Percentiles rank a stretch among this genome's conserved stretches.
Evolutionary conservation across 2,888 invertebrate species (phyloP).

Genomic region (Melangyna quadrimaculata): DNA sequence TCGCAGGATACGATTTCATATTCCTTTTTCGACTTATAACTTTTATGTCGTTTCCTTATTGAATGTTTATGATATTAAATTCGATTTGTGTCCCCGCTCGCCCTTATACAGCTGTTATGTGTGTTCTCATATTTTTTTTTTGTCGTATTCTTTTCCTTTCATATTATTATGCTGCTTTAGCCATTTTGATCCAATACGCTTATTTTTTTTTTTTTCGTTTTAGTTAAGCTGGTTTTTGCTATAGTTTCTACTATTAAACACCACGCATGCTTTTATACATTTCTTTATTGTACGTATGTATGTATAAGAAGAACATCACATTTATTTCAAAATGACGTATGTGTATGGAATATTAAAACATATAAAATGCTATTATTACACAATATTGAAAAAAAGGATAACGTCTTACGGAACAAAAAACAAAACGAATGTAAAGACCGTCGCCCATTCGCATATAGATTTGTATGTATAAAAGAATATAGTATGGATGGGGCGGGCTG

Average conservation of each 20-base stretch:
- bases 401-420: slow-evolving; percentile 45
- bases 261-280: slow-evolving; percentile 36
- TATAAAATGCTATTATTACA: slow-evolving; percentile 73
- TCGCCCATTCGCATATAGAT: slow-evolving; percentile 24
- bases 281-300: slow-evolving; percentile 13
- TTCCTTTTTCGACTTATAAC: slow-evolving; percentile 67
- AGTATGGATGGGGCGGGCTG: too few relatives aligned
- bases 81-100: slow-evolving; percentile 76
- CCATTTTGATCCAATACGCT: slow-evolving; percentile 59
- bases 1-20: slow-evolving; percentile 68
- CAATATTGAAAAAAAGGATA: slow-evolving; percentile 71
- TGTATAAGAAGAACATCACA: slow-evolving; percentile 61
- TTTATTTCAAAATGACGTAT: slow-evolving; percentile 80
- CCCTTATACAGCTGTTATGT: slow-evolving; percentile 67
- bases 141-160: slow-evolving; percentile 35
- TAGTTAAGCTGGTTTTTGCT: slow-evolving; percentile 62
- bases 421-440: slow-evolving; percentile 9
- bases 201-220: slow-evolving; percentile 48
- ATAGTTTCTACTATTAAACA: slow-evolving; percentile 67
- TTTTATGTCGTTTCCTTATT: slow-evolving; percentile 77
- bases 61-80: slow-evolving; percentile 81
- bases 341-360: slow-evolving; percentile 80
- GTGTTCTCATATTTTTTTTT: slow-evolving; percentile 34
- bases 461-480: slow-evolving; percentile 44
- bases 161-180: slow-evolving; percentile 68